These are phyloP conservation scores for Leucosticte australis DNA, from an alignment of 2,113 vertebrate genomes.

Conservation along the genomic window DNA sequence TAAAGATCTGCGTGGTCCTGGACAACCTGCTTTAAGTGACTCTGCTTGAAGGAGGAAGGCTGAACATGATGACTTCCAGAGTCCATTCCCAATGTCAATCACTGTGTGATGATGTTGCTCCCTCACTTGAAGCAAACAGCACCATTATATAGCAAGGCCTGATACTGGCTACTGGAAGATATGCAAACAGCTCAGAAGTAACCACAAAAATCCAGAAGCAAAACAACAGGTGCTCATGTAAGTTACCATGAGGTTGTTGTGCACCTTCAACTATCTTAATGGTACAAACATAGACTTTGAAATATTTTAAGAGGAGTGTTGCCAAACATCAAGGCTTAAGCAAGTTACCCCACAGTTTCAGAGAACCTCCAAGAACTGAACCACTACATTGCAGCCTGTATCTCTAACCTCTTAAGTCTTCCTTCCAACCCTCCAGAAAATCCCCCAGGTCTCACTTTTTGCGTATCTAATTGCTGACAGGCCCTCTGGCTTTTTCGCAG, in stretches of 20 bases:
- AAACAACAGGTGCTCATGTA: rapidly evolving
- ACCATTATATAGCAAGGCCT: not conserved
- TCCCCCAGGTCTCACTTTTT: slow-evolving; percentile 77
- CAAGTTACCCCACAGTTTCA: not conserved
- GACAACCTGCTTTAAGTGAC: not conserved
- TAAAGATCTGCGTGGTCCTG: not conserved
- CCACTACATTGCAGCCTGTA: not conserved
- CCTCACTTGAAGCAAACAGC: not conserved
- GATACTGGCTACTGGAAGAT: not conserved
- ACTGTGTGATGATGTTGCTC: not conserved
- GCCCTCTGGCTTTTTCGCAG: slow-evolving; percentile 88
- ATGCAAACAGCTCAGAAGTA: not conserved
- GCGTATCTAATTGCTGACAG: slow-evolving; percentile 90
- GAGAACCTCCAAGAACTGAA: not conserved
- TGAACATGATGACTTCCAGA: not conserved
- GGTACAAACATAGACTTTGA: not conserved
- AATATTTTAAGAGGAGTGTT: not conserved
- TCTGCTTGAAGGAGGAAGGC: not conserved
- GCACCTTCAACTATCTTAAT: not conserved
- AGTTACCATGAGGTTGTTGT: not conserved
- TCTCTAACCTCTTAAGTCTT: not conserved
- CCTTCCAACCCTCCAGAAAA: not conserved
- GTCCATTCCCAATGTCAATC: not conserved
- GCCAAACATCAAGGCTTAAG: not conserved
- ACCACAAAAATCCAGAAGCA: not conserved